Evolutionary conservation across 2,888 invertebrate species (phyloP), one percentile per base, ranked within the genome.

Genomic region (Orthonevra nobilis): DNA sequence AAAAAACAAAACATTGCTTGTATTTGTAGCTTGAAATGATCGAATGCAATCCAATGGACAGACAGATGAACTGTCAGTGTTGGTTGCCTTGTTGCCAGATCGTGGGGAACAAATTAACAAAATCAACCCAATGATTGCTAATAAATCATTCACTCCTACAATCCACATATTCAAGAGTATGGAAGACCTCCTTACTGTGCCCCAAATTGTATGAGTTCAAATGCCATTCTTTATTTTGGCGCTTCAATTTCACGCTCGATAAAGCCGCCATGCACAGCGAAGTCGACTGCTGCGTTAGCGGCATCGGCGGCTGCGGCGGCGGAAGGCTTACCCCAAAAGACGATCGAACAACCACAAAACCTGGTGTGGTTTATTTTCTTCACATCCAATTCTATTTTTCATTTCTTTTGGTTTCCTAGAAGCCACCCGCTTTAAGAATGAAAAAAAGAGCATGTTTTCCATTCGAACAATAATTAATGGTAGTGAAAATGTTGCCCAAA

Each of bases 211-310:
- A n/a, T 70, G 50, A 75, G 70, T 58, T 77, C 63, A 77, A 72
- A 77, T 64, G 58, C 58, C 48, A 69, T 60, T 72, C 54, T 58
- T 77, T 77, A 77, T 77, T 77, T 77, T 72, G 77, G 77, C 77
- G 64, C 77, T 77, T 77, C 72, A 66, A 72, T 77, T 77, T 77
- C 64, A 72, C 38, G 77, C 64, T 72, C 72, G 72, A 77, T 72
- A 72, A 64, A 77, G 52, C 64, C 64, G 52, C 46, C 46, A 46
- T 66, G 40, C 50, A 36, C 32, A 68, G 10, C 9, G 44, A 44
- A 38, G 42, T 54, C 46, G 28, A 20, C 14, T 15, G 52, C 9
- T 26, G 23, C 23, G 23, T 3, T 5, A 23, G 23, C 23, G 23
- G 23, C 23, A 23, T 4, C 3, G 23, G 5, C 5, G 28, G 36